phyloP scores from a whole-genome alignment of 2,113 vertebrate species.

The Motacilla tschutschensis region DNA sequence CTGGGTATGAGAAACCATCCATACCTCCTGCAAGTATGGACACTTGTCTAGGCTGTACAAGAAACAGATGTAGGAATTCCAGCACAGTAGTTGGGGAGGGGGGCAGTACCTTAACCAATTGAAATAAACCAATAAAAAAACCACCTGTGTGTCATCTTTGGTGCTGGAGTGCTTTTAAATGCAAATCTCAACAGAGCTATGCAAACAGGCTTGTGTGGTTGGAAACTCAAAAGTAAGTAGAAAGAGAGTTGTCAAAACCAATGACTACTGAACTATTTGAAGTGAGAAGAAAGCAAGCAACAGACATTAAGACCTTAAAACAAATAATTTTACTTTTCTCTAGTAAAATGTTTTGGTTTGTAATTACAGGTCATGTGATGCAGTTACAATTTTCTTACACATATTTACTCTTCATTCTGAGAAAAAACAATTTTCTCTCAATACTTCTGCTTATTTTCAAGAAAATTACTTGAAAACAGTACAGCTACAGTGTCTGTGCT shows the following conservation, averaged over 20 bases:
- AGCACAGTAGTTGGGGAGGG: neutral
- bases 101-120: neutral
- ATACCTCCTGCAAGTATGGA: neutral
- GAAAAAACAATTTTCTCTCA: neutral
- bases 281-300: neutral
- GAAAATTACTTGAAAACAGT: neutral
- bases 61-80: neutral
- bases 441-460: neutral
- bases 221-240: neutral
- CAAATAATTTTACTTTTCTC: neutral
- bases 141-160: neutral
- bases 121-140: neutral
- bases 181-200: neutral
- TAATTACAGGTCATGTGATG: neutral
- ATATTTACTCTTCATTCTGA: neutral
- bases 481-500: neutral
- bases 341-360: neutral
- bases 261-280: neutral
- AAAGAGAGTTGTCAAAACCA: neutral
- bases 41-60: neutral
- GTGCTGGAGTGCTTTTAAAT: neutral
- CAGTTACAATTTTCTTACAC: neutral
- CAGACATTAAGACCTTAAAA: neutral
- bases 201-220: neutral
- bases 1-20: neutral